Evolutionary conservation across 2,888 invertebrate species (phyloP), one percentile per base, ranked within the genome.

Genomic region (Meiosimyza platycephala): DNA sequence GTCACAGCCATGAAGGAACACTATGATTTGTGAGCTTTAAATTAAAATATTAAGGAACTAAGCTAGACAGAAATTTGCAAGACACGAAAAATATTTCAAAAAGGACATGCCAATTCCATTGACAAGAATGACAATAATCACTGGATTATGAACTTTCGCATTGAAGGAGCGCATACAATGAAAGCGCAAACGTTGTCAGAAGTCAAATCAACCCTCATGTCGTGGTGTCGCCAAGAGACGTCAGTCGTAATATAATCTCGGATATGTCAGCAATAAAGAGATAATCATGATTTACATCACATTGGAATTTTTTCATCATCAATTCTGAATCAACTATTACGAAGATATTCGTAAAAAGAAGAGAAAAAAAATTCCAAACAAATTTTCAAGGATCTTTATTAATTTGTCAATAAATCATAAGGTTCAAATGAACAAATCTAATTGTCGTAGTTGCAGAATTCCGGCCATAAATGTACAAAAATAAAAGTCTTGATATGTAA

Each of bases 201-300:
- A 40, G 40, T 40, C 59, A 59, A 22, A 16, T 9, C 59, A 28
- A n/a, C 28, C 15, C 18, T 60, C 60, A 33, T n/a, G 60, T 40
- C 28, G 7, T 28, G 28, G 13, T 12, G 64, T 51, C 18, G 50
- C 40, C n/a, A 54, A 18, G 70, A 60, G 28, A 59, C 13, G 16
- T 13, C 13, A 22, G 48, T 51, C 66, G 60, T 52, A 55, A 64
- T 71, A 57, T 71, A 57, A 71, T 65, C 65, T 72, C 70, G 73
- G 74, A 83, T 83, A 81, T 83, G 84, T 83, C 84, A 79, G 83
- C 83, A 79, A 83, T 83, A 83, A 83, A 84, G 83, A 80, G 80
- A 82, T 84, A 85, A 84, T 84, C 83, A 84, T 85, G 84, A 84
- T 84, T 84, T 84, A 84, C 85, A 83, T 80, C 80, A 73, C 75